phyloP scores from a whole-genome alignment of 1,140 invertebrate species.

The Macrobrachium rosenbergii region DNA sequence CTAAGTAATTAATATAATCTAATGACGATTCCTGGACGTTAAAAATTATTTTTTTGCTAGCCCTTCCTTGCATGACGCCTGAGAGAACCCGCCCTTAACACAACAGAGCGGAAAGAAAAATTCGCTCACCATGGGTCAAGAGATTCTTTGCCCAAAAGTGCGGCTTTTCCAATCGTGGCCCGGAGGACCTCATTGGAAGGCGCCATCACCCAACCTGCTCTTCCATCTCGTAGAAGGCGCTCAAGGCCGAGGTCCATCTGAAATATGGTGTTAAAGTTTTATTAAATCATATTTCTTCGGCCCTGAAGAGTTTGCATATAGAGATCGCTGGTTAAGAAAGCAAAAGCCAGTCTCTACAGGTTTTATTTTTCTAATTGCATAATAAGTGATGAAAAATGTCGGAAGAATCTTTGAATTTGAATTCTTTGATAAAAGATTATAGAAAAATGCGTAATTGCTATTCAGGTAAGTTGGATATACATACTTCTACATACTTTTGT shows the following conservation, averaged over 20 bases:
- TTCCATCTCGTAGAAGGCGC: slow-evolving; percentile 35
- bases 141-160: slow-evolving; percentile 23
- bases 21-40: too few species aligned
- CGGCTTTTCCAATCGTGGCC: slow-evolving; percentile 20
- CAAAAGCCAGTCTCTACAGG: not conserved
- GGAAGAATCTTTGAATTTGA: too few species aligned
- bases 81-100: not conserved
- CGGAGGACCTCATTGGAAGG: slow-evolving; percentile 44
- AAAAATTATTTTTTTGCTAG: too few species aligned
- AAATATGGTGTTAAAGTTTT: not conserved
- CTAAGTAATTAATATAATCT: too few species aligned
- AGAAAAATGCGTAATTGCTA: too few species aligned
- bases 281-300: not conserved
- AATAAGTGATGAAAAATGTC: too few species aligned
- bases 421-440: too few species aligned
- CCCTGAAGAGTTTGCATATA: not conserved
- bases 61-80: not conserved
- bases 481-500: too few species aligned
- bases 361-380: too few species aligned
- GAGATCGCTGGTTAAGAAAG: not conserved
- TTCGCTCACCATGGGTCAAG: slow-evolving; percentile 38
- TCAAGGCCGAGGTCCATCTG: slow-evolving; percentile 44
- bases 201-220: slow-evolving; percentile 51
- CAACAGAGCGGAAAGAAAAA: not conserved
- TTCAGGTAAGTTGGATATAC: too few species aligned